These are phyloP conservation scores for Cerastis rubricosa DNA, from an alignment of 2,888 invertebrate genomes.

Conservation along the genomic window DNA sequence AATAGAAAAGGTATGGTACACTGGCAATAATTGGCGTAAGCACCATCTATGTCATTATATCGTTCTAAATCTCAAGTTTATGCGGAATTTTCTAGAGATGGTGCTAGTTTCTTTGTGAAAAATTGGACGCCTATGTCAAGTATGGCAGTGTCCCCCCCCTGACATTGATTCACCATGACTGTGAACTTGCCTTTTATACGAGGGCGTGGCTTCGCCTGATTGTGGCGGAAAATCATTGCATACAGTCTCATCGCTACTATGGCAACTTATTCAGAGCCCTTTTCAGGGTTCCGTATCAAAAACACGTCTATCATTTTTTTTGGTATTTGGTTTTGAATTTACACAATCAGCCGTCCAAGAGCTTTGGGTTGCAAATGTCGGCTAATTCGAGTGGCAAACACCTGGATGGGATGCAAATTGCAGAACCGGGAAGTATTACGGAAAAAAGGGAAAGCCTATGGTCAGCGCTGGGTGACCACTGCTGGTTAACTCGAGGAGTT, in stretches of 20 bases:
- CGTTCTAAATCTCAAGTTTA: too few relatives aligned
- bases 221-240: conserved; percentile 82
- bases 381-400: background rate
- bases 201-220: conserved; percentile 85
- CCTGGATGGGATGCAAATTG: background rate
- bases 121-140: too few relatives aligned
- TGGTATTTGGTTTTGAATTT: background rate
- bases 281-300: conserved; percentile 31
- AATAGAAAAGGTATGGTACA: too few relatives aligned
- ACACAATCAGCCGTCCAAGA: background rate
- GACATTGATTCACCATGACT: too few relatives aligned
- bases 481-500: background rate
- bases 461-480: background rate
- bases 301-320: background rate
- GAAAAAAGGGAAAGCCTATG: background rate
- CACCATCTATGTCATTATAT: too few relatives aligned
- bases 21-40: too few relatives aligned
- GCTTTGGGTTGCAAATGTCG: background rate
- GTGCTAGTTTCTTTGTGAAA: too few relatives aligned
- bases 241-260: conserved; percentile 76
- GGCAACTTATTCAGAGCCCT: conserved; percentile 69
- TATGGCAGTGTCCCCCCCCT: too few relatives aligned
- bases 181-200: conserved; percentile 88
- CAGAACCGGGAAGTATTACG: background rate
- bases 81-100: too few relatives aligned